Percentiles rank a stretch among this genome's conserved stretches.
Conservation (phyloP, 1,140 invertebrate genomes). For the Oedothorax gibbosus region DNA sequence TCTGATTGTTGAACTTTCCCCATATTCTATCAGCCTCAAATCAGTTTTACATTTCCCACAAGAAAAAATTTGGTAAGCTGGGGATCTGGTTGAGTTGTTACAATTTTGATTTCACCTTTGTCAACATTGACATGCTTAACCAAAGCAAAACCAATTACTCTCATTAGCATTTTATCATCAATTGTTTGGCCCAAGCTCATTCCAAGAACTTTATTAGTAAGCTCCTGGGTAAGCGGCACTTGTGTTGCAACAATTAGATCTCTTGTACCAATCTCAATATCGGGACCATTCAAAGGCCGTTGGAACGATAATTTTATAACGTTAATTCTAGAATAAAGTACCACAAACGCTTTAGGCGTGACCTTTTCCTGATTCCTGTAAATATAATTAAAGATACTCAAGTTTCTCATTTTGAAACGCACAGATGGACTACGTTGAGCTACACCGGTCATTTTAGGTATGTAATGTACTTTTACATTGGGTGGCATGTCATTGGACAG, state of each 20-base stretch:
- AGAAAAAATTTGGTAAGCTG: constrained; percentile 80
- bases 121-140: constrained; percentile 91
- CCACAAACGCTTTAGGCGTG: constrained; percentile 91
- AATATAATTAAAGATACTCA: constrained; percentile 91
- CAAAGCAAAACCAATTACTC: constrained; percentile 85
- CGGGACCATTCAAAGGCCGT: constrained; percentile 74
- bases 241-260: constrained; percentile 63
- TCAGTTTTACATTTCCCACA: constrained; percentile 16
- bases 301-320: constrained; percentile 91
- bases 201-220: constrained; percentile 88
- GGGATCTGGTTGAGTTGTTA: constrained; percentile 91
- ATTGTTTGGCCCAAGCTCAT: constrained; percentile 77
- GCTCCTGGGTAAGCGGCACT: constrained; percentile 71
- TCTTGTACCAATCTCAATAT: background rate
- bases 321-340: constrained; percentile 88
- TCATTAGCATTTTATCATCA: constrained; percentile 85
- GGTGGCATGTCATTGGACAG: constrained; percentile 91
- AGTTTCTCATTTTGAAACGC: constrained; percentile 81
- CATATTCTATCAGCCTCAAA: no score
- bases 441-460: constrained; percentile 96
- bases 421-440: constrained; percentile 83
- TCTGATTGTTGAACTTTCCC: no score
- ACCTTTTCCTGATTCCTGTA: constrained; percentile 84
- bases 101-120: constrained; percentile 83
- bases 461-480: constrained; percentile 92